These are phyloP conservation scores for Seriola aureovittata DNA, from an alignment of 2,113 vertebrate genomes.

Conservation along the genomic window DNA sequence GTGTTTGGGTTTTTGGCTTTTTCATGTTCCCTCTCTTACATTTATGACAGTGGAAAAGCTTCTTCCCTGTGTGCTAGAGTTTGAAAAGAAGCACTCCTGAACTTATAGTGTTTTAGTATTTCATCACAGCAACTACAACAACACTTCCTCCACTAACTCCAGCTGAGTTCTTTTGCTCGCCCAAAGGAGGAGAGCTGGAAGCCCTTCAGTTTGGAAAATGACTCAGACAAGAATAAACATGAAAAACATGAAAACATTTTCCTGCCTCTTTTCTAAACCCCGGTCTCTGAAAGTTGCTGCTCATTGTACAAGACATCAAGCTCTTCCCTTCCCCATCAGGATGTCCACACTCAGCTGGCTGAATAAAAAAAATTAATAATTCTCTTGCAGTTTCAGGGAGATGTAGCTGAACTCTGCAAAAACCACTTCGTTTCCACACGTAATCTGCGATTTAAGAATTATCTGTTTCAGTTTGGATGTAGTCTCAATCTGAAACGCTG, in stretches of 20 bases:
- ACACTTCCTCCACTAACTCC: neutral
- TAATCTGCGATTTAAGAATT: too few species aligned
- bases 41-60: slow-evolving; percentile 53
- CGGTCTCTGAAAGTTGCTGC: neutral
- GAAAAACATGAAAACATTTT: too few species aligned
- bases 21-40: slow-evolving; percentile 61
- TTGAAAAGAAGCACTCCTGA: slow-evolving; percentile 29
- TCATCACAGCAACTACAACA: slow-evolving; percentile 31
- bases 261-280: too few species aligned
- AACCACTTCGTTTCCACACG: too few species aligned
- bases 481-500: too few species aligned
- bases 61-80: slow-evolving; percentile 24
- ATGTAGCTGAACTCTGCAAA: too few species aligned
- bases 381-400: neutral
- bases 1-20: slow-evolving; percentile 63
- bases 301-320: neutral
- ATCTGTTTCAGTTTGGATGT: too few species aligned
- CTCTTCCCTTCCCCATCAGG: too few species aligned
- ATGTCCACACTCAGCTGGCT: too few species aligned
- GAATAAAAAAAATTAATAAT: too few species aligned
- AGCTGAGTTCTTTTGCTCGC: neutral
- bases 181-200: neutral
- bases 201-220: neutral
- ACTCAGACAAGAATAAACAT: too few species aligned
- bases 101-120: slow-evolving; percentile 31